Evolutionary conservation across 2,797 vertebrate genomes (phyloP), one percentile per base, ranked within the genome.

Genomic region (Peromyscus nudipes): DNA sequence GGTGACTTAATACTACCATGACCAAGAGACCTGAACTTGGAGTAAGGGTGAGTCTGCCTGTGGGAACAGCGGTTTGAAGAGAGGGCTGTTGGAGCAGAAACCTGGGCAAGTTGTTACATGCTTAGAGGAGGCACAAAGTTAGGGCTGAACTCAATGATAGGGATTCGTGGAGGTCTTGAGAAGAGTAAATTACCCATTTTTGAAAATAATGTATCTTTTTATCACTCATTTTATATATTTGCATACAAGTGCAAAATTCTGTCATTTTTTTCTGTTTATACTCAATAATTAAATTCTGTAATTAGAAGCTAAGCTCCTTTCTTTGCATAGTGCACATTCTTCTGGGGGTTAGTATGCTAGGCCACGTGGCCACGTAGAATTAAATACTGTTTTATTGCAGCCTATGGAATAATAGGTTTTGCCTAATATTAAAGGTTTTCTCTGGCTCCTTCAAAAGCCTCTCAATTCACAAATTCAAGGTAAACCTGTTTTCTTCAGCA

Each of bases 361-460:
- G 76, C 81, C 96, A 97, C 49, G 77, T 97, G 95, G 95, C 84
- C 79, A 96, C 89, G 93, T 96, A 77, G 81, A 97, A 97, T 97
- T 97, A 98, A 97, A 93, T 97, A 94, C 92, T 91, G 55, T 96
- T 97, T 98, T 96, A 97, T 95, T 95, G 65, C 85, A 96, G 94
- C 65, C 90, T 96, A 92, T 94, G 94, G 93, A 95, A 98, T 97
- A 98, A 96, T 97, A 93, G 96, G 69, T 95, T 97, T 96, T 91
- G 90, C 94, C 92, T 96, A 98, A 98, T 97, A 97, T 97, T 98
- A 98, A 97, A 98, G 90, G 95, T 96, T 97, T 98, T 97, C 89
- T 97, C 77, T 94, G 86, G 55, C 93, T 97, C 92, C 96, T 97
- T 97, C 94, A 97, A 95, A 97, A 97, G 82, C 92, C 96, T 97